phyloP scores from a whole-genome alignment of 2,797 vertebrate genomes.

The Mormyrus hasselquistii region DNA sequence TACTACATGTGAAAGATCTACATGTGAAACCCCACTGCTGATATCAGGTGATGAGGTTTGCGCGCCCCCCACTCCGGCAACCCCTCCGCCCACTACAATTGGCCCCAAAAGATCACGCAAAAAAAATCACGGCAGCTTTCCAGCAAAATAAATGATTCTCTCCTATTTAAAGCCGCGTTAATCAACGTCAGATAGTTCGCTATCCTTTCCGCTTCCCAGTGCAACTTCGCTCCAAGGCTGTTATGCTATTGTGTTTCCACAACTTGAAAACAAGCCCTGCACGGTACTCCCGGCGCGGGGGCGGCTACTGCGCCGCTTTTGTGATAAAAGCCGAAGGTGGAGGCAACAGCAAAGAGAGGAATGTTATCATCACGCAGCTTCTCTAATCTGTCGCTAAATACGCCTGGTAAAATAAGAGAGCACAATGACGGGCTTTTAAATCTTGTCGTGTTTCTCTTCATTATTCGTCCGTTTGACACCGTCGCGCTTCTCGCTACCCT shows the following conservation, averaged over 20 bases:
- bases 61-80: not conserved
- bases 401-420: constrained; percentile 7
- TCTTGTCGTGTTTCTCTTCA: not conserved
- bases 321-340: not conserved
- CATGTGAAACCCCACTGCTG: not conserved
- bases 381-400: constrained; percentile 6
- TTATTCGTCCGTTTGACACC: not conserved
- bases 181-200: not conserved
- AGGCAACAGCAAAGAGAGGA: not conserved
- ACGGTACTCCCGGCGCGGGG: not conserved
- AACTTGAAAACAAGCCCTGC: not conserved
- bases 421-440: not conserved
- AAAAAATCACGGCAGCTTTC: not conserved
- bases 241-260: not conserved
- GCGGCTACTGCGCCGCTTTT: not conserved
- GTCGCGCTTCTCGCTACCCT: not conserved
- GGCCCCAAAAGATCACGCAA: not conserved
- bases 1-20: not conserved
- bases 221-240: not conserved
- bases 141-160: not conserved
- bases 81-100: not conserved
- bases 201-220: not conserved
- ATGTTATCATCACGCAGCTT: not conserved
- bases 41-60: not conserved
- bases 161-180: not conserved